Evolutionary conservation across 2,888 invertebrate species (phyloP), one percentile per base, ranked within the genome.

Genomic region (Apotomis turbidana): DNA sequence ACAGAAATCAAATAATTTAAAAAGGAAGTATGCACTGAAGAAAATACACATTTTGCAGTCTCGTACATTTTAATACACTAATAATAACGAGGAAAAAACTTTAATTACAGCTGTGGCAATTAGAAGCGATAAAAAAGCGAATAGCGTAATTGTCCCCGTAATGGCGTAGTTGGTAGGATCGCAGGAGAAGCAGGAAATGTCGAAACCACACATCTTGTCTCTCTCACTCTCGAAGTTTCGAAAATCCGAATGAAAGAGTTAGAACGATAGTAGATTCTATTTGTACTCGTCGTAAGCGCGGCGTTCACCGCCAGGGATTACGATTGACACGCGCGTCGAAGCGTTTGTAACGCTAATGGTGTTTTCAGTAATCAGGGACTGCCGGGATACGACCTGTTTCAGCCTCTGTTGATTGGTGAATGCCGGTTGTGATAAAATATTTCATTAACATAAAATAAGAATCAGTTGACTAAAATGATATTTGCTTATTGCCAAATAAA

Each of bases 101-200:
- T 54, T 64, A 12, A 15, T 52, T 54, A 64, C 38, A 38, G 41
- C 9, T 9, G 41, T 38, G 63, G 64, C 64, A 54, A 64, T 64
- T 55, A 64, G 64, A 44, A 63, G 12, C 41, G 54, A 64, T 55
- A 64, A 64, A 64, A 54, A 64, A 64, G 64, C 44, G n/a, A 55
- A 64, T 4, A 12, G 12, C 27, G 41, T 44, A 63, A 63, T 52
- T 13, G 38, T 15, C 38, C 58, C 38, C 41, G 38, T 41, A 41
- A 13, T 63, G 64, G 64, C 64, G 54, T 54, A 64, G 64, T 54
- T 54, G 10, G 54, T 38, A 64, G 41, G 15, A 64, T 51, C 41
- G 36, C 38, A 1, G 9, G 15, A 27, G 5, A 54, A 54, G 44
- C 54, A 44, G 15, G 41, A 44, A 64, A 54, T 6, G 13, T 15